phyloP scores from a whole-genome alignment of 2,797 vertebrate genomes.

The Lerista edwardsae region DNA sequence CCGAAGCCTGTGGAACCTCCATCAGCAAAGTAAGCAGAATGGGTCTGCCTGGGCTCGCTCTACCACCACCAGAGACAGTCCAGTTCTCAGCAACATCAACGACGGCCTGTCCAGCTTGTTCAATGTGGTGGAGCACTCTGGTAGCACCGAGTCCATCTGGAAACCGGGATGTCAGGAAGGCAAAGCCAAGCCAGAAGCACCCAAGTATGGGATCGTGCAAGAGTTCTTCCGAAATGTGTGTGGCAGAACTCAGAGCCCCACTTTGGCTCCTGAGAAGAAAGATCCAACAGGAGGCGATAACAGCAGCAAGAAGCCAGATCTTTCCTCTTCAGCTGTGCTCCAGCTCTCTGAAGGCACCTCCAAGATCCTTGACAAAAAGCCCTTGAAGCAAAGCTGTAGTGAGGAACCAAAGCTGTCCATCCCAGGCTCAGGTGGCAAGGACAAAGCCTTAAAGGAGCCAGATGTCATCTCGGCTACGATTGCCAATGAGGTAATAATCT shows the following conservation, averaged over 20 bases:
- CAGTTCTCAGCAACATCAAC: conserved; percentile 92
- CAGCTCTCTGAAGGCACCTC: conserved; percentile 82
- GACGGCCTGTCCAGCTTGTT: conserved; percentile 97
- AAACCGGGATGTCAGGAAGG: conserved; percentile 83
- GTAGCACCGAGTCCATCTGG: conserved; percentile 94
- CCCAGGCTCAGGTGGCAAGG: conserved; percentile 74
- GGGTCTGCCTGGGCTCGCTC: conserved; percentile 98
- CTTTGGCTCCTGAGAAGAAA: conserved; percentile 67
- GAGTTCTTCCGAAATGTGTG: conserved; percentile 94
- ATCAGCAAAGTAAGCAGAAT: conserved; percentile 88
- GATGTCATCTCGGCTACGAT: conserved; percentile 68
- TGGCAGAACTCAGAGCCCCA: conserved; percentile 84
- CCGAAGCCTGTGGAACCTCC: conserved; percentile 93
- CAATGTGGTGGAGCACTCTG: conserved; percentile 92
- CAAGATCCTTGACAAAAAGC: conserved; percentile 90
- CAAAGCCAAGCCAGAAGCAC: conserved; percentile 80
- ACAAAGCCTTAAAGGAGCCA: conserved; percentile 75
- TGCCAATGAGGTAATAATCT: conserved; percentile 83
- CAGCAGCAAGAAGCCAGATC: conserved; percentile 78
- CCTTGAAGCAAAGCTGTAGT: conserved; percentile 82
- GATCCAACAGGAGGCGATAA: conserved; percentile 71
- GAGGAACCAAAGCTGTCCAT: conserved; percentile 80
- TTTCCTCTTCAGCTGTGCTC: conserved; percentile 67
- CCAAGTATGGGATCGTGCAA: conserved; percentile 90
- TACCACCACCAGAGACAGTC: conserved; percentile 97